A percentile compares a stretch with the other conserved stretches of the same genome.
phyloP scores from a whole-genome alignment of 2,888 invertebrate species.

The Caradrina kadenii region DNA sequence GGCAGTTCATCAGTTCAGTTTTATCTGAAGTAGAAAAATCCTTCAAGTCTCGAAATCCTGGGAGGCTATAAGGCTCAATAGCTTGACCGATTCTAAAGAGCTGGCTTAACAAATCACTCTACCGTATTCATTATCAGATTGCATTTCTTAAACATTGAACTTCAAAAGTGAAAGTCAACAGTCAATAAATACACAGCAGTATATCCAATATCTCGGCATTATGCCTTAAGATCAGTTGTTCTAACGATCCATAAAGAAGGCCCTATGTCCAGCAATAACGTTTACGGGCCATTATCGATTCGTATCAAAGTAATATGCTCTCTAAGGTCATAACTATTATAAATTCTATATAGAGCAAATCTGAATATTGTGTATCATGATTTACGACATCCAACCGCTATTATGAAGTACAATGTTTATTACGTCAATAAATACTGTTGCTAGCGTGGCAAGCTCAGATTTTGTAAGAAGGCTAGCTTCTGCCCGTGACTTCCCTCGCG shows the following conservation, averaged over 20 bases:
- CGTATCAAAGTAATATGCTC: constrained; percentile 57
- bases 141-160: background rate
- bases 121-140: background rate
- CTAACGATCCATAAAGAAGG: constrained; percentile 48
- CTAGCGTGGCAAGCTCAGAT: constrained; percentile 12
- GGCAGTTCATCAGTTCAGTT: too few species aligned
- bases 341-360: constrained; percentile 54
- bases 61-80: background rate
- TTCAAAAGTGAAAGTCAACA: constrained; percentile 5
- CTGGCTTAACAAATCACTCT: too few species aligned
- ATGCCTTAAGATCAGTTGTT: constrained; percentile 21
- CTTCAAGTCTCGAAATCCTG: background rate
- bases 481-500: too few species aligned
- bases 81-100: background rate
- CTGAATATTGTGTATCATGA: constrained; percentile 60
- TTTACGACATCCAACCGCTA: constrained; percentile 50
- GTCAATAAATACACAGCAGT: constrained; percentile 7
- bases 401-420: constrained; percentile 54
- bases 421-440: constrained; percentile 43
- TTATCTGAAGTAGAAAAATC: background rate
- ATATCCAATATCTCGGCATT: background rate
- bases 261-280: constrained; percentile 46
- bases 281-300: constrained; percentile 54
- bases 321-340: constrained; percentile 58
- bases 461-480: too few species aligned